A percentile compares a stretch with the other conserved stretches of the same genome.
These are phyloP conservation scores for Eriocheir sinensis DNA, from an alignment of 1,140 invertebrate species.

Conservation along the genomic window DNA sequence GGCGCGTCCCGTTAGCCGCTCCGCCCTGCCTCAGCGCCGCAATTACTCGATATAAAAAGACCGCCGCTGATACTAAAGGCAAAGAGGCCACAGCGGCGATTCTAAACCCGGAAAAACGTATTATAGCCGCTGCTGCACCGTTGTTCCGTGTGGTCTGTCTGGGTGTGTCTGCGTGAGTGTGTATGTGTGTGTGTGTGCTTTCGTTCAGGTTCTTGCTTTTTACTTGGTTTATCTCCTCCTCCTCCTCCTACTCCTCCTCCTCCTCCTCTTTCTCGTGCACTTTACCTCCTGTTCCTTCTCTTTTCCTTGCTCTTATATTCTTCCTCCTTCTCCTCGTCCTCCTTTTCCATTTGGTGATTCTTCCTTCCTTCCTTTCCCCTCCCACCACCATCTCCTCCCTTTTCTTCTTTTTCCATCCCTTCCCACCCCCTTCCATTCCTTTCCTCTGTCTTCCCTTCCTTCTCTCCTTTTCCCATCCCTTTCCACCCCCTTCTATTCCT, in stretches of 20 bases:
- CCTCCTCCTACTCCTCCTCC: too few relatives aligned
- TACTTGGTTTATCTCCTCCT: too few relatives aligned
- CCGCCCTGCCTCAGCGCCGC: background rate
- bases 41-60: slow-evolving; percentile 27
- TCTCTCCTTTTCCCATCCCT: too few relatives aligned
- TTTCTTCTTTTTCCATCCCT: too few relatives aligned
- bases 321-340: too few relatives aligned
- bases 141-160: background rate
- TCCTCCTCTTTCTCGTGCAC: background rate
- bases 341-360: background rate
- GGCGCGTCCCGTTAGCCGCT: background rate
- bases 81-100: background rate
- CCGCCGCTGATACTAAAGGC: background rate
- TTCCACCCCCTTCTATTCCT: too few relatives aligned
- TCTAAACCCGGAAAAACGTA: background rate
- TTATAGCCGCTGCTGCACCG: background rate
- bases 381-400: background rate
- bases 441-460: too few relatives aligned
- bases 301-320: too few relatives aligned
- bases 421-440: too few relatives aligned
- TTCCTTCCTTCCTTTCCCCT: too few relatives aligned
- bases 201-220: too few relatives aligned
- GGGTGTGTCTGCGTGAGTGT: background rate
- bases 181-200: too few relatives aligned
- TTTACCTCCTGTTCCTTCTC: background rate